Conservation (phyloP, 2,888 invertebrate species). For the Noctua janthe region DNA sequence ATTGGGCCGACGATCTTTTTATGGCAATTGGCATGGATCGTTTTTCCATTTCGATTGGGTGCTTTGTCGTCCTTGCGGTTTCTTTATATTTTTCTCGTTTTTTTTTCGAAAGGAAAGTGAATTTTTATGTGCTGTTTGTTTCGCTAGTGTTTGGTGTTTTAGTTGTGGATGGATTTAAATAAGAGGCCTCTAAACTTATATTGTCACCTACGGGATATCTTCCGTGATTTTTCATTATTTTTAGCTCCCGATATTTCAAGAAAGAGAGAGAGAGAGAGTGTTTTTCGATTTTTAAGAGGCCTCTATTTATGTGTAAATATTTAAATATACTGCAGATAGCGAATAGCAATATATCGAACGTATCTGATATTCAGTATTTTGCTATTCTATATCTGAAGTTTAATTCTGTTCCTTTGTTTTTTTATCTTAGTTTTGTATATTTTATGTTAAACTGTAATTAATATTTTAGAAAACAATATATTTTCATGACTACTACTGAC, state of each 20-base stretch:
- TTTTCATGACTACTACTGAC: neutral
- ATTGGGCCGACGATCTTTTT: conserved; percentile 88
- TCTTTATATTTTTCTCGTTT: conserved; percentile 68
- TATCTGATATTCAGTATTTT: neutral
- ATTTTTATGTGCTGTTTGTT: conserved; percentile 70
- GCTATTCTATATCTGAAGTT: neutral
- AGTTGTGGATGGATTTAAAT: conserved; percentile 4
- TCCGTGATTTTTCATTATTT: too few relatives aligned
- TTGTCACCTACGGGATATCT: too few relatives aligned
- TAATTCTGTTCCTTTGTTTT: neutral
- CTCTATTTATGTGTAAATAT: neutral
- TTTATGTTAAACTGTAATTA: neutral
- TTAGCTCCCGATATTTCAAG: too few relatives aligned
- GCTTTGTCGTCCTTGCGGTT: conserved; percentile 75
- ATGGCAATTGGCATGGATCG: conserved; percentile 87
- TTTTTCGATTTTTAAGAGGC: too few relatives aligned
- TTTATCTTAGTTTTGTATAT: neutral
- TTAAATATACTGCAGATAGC: neutral
- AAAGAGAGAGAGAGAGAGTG: too few relatives aligned
- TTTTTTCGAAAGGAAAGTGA: conserved; percentile 73
- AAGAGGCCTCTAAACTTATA: neutral
- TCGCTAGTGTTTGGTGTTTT: conserved; percentile 47
- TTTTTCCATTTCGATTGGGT: conserved; percentile 86
- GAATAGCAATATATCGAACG: neutral
- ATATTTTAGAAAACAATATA: neutral